These are phyloP conservation scores for Tetragnatha versicolor DNA, from an alignment of 1,140 invertebrate genomes.

Conservation along the genomic window DNA sequence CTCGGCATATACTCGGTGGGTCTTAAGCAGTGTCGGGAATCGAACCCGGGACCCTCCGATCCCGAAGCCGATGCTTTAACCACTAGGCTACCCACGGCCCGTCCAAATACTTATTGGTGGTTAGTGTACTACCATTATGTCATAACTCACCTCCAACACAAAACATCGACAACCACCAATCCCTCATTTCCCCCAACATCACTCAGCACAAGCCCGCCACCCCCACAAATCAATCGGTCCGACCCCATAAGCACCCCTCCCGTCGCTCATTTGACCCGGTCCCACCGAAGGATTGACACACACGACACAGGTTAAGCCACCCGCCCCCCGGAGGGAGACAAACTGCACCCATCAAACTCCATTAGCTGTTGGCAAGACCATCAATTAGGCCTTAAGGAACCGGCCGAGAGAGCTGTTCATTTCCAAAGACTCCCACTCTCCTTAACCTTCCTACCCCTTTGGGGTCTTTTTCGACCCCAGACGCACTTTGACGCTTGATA, in stretches of 20 bases:
- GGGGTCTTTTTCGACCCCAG: background rate
- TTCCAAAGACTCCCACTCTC: background rate
- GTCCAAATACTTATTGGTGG: too few species aligned
- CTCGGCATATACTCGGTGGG: too few species aligned
- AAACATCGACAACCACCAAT: background rate
- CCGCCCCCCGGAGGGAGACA: background rate
- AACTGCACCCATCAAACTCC: slow-evolving; percentile 21
- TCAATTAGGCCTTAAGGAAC: background rate
- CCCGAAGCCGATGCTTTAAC: too few species aligned
- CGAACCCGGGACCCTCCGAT: too few species aligned
- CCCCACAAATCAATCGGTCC: background rate
- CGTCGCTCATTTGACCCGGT: too few species aligned
- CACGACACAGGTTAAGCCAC: background rate
- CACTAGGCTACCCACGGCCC: too few species aligned
- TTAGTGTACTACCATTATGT: background rate
- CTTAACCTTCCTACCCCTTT: background rate
- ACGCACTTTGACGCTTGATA: background rate
- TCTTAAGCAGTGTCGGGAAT: too few species aligned
- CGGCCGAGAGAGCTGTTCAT: background rate
- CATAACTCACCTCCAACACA: background rate
- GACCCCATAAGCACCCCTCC: background rate
- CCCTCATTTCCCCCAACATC: background rate
- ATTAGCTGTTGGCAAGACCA: slow-evolving; percentile 4
- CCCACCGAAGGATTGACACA: too few species aligned
- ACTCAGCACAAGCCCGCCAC: background rate